Evolutionary conservation across 2,797 vertebrate species (phyloP).

Genomic region (Saxicola maurus): DNA sequence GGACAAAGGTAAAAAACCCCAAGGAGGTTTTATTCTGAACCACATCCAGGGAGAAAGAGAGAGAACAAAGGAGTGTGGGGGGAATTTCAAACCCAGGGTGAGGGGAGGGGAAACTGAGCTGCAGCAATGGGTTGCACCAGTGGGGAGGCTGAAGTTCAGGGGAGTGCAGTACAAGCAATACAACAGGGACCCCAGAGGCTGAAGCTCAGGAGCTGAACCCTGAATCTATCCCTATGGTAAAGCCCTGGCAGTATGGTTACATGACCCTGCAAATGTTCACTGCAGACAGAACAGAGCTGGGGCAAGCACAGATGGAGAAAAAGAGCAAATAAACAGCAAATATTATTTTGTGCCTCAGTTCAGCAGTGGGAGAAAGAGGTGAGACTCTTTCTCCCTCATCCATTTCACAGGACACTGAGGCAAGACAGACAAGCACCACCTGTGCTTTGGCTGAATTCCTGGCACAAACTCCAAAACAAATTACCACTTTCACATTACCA

Average conservation of each 20-base stretch:
- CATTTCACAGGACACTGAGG: neutral
- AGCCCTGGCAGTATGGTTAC: neutral
- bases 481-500: constrained; percentile 48
- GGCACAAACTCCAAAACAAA: neutral
- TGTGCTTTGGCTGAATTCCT: neutral
- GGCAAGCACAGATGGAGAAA: neutral
- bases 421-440: neutral
- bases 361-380: neutral
- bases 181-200: neutral
- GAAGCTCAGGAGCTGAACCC: neutral
- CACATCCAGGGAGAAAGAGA: too few relatives aligned
- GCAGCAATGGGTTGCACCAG: too few relatives aligned
- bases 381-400: neutral
- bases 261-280: neutral
- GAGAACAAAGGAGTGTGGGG: too few relatives aligned
- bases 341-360: neutral
- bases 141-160: too few relatives aligned
- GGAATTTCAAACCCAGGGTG: too few relatives aligned
- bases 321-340: rapidly evolving
- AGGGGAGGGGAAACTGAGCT: too few relatives aligned
- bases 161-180: too few relatives aligned
- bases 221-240: neutral
- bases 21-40: too few relatives aligned
- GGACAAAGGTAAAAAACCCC: too few relatives aligned
- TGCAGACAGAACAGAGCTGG: neutral